Evolutionary conservation across 1,140 invertebrate genomes (phyloP), one percentile per base, ranked within the genome.

Genomic region (Papilio polytes): DNA sequence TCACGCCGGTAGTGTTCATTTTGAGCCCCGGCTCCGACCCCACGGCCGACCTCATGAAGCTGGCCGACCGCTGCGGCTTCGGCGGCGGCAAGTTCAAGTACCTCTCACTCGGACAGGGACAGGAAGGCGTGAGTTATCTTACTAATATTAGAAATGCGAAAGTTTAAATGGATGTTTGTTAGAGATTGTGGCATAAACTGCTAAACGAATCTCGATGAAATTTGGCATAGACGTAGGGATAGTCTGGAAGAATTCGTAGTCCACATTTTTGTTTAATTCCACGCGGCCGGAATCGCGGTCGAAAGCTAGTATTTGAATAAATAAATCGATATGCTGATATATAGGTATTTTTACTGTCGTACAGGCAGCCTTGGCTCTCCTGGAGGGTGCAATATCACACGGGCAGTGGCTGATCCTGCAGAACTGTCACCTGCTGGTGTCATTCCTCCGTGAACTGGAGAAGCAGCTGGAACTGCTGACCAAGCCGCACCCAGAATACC

Each of bases 341-440:
- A 0, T 48, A 7, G 18, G 8, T 46, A 48, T 44, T 48, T 51
- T 22, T 22, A 26, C 31, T 20, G 46, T 26, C 18, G 53, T 87
- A 31, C 83, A 97, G 97, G 91, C 96, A 3, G 98, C 98, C 0
- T 82, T 98, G 48, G 94, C 95, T 26, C 92, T 98, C 3, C 89
- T 99, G 13, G 97, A 98, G 81, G 96, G 95, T 7, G 97, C 98
- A 0, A 96, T 97, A 41, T 94, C 95, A 0, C 96, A 97, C 89
- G 98, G 98, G 1, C 97, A 98, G 86, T 99, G 98, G 98, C 90
- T 99, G 22, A 98, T 98, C 96, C 95, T 98, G 36, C 98, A 98
- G 95, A 99, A 99, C 91, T 98, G 98, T 84, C 98, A 99, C 90
- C 95, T 99, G 78, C 91, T 98, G 9, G 95, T 98, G 0, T 95